These are phyloP conservation scores for Aspidoscelis tigris DNA, from an alignment of 2,113 vertebrate species.

Conservation along the genomic window DNA sequence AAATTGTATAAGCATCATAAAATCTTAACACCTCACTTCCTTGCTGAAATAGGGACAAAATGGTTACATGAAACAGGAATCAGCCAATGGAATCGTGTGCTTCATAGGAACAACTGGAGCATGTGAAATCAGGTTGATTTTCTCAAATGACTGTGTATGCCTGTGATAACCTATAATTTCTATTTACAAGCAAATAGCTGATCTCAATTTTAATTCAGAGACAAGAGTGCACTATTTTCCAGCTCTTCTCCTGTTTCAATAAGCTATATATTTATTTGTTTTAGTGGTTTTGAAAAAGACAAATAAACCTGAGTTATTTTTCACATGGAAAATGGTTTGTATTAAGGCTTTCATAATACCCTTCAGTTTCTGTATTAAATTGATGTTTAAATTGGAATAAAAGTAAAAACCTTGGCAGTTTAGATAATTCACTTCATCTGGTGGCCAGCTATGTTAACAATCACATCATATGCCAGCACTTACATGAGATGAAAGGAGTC, in stretches of 20 bases:
- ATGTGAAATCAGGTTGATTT: not conserved
- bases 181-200: constrained; percentile 28
- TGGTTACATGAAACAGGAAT: not conserved
- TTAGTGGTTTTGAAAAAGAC: constrained; percentile 51
- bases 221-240: constrained; percentile 36
- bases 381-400: constrained; percentile 83
- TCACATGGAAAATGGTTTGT: constrained; percentile 74
- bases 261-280: constrained; percentile 68
- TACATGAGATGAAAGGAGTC: constrained; percentile 79
- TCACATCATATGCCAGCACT: constrained; percentile 79
- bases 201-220: not conserved
- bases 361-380: constrained; percentile 81
- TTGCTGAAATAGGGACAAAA: not conserved
- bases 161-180: not conserved
- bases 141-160: not conserved
- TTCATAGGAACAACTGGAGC: not conserved
- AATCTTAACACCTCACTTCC: not conserved
- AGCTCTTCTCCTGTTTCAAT: constrained; percentile 57
- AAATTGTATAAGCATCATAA: not conserved
- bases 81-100: not conserved
- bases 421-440: constrained; percentile 85
- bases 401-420: constrained; percentile 80
- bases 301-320: constrained; percentile 59
- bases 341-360: constrained; percentile 80
- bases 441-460: constrained; percentile 84